phyloP scores from a whole-genome alignment of 2,797 vertebrate genomes.

The Lithobates sylvaticus region DNA sequence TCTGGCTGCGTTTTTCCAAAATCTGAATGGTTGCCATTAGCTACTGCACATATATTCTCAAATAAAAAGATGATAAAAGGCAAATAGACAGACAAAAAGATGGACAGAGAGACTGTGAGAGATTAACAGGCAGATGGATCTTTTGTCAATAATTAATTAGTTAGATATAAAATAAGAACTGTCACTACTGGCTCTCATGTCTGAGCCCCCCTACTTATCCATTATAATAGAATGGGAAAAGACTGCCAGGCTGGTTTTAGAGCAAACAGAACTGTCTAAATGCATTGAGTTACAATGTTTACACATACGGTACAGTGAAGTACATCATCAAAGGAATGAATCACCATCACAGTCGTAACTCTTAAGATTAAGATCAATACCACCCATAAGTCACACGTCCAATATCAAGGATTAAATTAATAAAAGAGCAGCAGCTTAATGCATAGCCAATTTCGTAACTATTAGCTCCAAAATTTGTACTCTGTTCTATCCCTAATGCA shows the following conservation, averaged over 20 bases:
- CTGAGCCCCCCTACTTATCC: neutral
- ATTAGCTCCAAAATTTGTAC: neutral
- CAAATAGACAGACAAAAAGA: neutral
- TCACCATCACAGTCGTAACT: conserved; percentile 43
- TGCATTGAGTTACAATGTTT: conserved; percentile 42
- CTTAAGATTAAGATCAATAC: conserved; percentile 45
- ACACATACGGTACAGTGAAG: conserved; percentile 39
- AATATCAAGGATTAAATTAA: conserved; percentile 48
- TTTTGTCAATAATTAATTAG: neutral
- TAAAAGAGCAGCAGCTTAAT: conserved; percentile 11
- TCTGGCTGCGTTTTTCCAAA: too few species aligned
- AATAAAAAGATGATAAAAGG: neutral
- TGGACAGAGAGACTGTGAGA: neutral
- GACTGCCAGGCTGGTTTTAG: neutral
- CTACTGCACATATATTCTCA: neutral
- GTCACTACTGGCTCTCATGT: neutral
- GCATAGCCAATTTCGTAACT: conserved; percentile 10
- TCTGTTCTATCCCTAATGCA: neutral
- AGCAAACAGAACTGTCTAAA: conserved; percentile 22
- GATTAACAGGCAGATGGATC: neutral
- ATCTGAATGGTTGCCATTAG: neutral
- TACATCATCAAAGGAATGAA: conserved; percentile 48
- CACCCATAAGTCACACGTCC: conserved; percentile 44
- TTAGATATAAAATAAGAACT: neutral
- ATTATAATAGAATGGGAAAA: conserved; percentile 21